Evolutionary conservation across 2,113 vertebrate species (phyloP).

Genomic region (Crocuta crocuta): DNA sequence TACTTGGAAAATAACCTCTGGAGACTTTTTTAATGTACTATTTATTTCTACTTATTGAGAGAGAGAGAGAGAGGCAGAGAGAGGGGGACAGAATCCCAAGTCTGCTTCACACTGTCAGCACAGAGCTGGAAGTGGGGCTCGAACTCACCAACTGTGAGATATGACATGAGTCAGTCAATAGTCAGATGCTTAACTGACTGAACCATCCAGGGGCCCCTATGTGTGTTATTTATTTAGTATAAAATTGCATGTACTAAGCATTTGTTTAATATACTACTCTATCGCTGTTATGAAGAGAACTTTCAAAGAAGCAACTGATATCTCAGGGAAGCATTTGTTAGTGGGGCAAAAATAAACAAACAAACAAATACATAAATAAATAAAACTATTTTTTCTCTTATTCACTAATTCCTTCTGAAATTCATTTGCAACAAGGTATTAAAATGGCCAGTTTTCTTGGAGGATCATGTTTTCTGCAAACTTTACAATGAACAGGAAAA

Average conservation of each 20-base stretch:
- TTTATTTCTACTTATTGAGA: too few relatives aligned
- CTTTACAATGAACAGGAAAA: not conserved
- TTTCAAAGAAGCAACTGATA: not conserved
- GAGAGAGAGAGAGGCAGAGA: too few relatives aligned
- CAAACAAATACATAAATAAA: too few relatives aligned
- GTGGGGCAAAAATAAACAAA: not conserved
- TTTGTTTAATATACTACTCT: not conserved
- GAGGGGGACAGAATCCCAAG: too few relatives aligned
- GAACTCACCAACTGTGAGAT: too few relatives aligned
- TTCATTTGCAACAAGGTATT: not conserved
- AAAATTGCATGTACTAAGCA: not conserved
- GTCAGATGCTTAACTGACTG: too few relatives aligned
- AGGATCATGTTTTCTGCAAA: not conserved
- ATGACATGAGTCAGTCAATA: too few relatives aligned
- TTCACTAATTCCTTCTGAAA: not conserved
- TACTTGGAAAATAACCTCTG: not conserved
- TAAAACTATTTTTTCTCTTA: not conserved
- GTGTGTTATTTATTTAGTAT: not conserved
- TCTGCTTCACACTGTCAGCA: too few relatives aligned
- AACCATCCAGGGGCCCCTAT: too few relatives aligned
- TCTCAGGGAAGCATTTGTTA: not conserved
- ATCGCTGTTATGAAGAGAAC: not conserved
- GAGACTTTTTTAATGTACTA: not conserved
- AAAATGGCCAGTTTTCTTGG: not conserved
- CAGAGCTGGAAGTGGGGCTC: too few relatives aligned